Base-by-base conservation (phyloP, 2,113 vertebrate genomes). In the Callipepla squamata region DNA sequence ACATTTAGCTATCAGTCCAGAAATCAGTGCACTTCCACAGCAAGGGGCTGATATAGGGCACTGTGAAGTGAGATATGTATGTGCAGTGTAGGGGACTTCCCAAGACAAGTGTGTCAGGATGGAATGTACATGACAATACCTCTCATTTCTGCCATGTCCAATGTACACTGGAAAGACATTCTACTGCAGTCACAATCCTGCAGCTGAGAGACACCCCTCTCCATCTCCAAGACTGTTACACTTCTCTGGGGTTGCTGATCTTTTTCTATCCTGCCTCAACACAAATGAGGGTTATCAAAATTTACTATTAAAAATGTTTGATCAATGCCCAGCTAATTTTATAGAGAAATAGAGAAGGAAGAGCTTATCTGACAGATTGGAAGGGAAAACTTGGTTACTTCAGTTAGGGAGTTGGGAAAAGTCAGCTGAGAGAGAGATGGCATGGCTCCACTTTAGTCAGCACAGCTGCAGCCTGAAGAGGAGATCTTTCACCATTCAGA, bases 61-160 rank as follows among this genome's bases (percentile, higher is more conserved):
- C 23, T 69, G 47, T 0, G 2, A 13, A 9, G 15, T 42, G 11
- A 84, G 32, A 13, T 44, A 2, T 9, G 26, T 47, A 22, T 28
- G 19, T 6, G 63, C 25, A 8, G 18, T 7, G 3, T n/a, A 11
- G 4, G 2, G 4, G 14, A 32, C 11, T 83, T 66, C 20, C 40
- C 57, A 65, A 68, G 13, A 4, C 17, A 26, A 47, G 9, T 5
- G 3, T 26, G 21, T 40, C 22, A n/a, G 13, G 34, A 61, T 4
- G 10, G n/a, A 73, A 65, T 18, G 12, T n/a, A 58, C 4, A 2
- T 0, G 3, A 4, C 13, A 65, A 0, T 0, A 18, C 5, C 5
- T 38, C 44, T 53, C 38, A 14, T 22, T 55, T 72, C 38, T 87
- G 7, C 10, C 21, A 2, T 20, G 77, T 78, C 20, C 3, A 3